These are phyloP conservation scores for Siniperca obscura DNA, from an alignment of 2,797 vertebrate species.

Conservation along the genomic window DNA sequence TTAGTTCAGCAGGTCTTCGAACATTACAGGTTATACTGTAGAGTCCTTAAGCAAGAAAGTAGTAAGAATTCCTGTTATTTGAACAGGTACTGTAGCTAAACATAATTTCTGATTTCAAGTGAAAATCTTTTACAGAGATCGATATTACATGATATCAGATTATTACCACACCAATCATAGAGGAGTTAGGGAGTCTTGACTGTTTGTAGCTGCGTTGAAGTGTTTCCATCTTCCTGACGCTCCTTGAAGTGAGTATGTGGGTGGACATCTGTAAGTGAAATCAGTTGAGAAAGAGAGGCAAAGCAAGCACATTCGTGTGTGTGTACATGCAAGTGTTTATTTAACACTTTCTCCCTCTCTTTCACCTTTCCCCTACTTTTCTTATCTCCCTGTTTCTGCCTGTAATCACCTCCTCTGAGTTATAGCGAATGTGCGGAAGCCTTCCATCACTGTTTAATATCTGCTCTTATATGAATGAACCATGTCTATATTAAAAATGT, in stretches of 20 bases:
- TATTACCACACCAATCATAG: slow-evolving; percentile 14
- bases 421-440: background rate
- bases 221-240: slow-evolving; percentile 9
- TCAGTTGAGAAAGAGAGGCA: slow-evolving; percentile 1
- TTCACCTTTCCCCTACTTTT: background rate
- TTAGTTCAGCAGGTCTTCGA: background rate
- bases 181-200: slow-evolving; percentile 10
- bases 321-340: background rate
- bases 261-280: slow-evolving; percentile 16
- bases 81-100: slow-evolving; percentile 8
- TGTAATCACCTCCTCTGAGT: slow-evolving; percentile 3
- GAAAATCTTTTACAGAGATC: slow-evolving; percentile 26
- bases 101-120: slow-evolving; percentile 12
- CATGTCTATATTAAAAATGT: slow-evolving; percentile 10
- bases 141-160: slow-evolving; percentile 30
- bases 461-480: slow-evolving; percentile 23
- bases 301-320: background rate
- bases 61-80: slow-evolving; percentile 1
- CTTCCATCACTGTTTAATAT: slow-evolving; percentile 5
- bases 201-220: slow-evolving; percentile 14
- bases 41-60: slow-evolving; percentile 10
- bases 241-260: background rate
- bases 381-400: slow-evolving; percentile 13
- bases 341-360: slow-evolving; percentile 9
- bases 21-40: background rate